Base-by-base conservation (phyloP, 2,797 vertebrate genomes). In the Lagocephalus sceleratus region DNA sequence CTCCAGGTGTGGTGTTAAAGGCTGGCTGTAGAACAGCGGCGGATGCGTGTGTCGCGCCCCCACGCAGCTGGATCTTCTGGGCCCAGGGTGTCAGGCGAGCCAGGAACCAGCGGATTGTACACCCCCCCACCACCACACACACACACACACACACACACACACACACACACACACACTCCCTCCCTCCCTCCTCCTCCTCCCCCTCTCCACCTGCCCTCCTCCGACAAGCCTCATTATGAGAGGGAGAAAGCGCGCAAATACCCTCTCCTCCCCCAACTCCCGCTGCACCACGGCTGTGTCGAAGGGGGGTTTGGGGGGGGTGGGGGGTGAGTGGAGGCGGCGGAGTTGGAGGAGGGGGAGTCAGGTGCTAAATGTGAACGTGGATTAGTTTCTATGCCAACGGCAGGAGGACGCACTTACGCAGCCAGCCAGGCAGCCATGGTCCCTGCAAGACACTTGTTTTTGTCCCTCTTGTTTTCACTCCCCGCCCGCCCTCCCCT, bases 371-470 rank as follows among this genome's bases (percentile, higher is more conserved):
- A 90, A 90, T 89, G 86, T 86, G 85, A 89, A 88, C 73, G 76
- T 80, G 89, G 88, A 90, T 90, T 89, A 87, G 89, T 91, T 91
- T 90, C 88, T 90, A 90, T 90, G 89, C 88, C 89, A 91, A 90
- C 89, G 84, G 87, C 66, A 52, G 65, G 81, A 87, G 88, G 89
- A 87, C 79, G 83, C 82, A 84, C 75, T 84, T 64, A 79, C 70
- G 71, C 82, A 85, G 78, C 63, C 84, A 79, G 79, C 72, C 83
- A 83, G 40, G 16, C 40, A 42, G 77, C 80, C 75, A 76, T 83
- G 79, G 79, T 85, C 76, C 82, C 86, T 86, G 82, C 85, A 76
- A 85, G 78, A 82, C 85, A 84, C 81, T 88, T 85, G 82, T 88
- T 87, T 87, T 85, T 86, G 83, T 86, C 85, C 85, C 76, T 73